Base-by-base conservation (phyloP, 2,888 invertebrate species). In the Shargacucullia verbasci region DNA sequence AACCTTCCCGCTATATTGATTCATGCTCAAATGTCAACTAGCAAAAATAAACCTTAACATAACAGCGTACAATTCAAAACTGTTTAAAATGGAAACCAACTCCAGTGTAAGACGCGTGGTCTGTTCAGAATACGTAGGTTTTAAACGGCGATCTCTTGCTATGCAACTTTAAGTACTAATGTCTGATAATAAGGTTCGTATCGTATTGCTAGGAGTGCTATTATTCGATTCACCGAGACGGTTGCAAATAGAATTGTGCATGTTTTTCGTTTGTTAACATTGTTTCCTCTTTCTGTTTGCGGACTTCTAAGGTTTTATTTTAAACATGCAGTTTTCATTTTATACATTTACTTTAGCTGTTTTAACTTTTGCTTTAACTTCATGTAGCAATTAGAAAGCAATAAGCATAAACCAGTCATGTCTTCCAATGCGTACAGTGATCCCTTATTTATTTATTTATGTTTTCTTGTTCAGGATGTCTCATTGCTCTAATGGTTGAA, bases 1-100 rank as follows among this genome's bases (percentile, higher is more conserved):
- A 82, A 80, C 76, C 74, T 66, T 69, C 73, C 60, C 59, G 62
- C 64, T 67, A 74, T 82, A 84, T 82, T 82, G 82, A 84, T 83
- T 82, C 74, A 64, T 41, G 38, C 25, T 14, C 47, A 39, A 59
- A 49, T 1, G 10, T 7, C 4, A 9, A 25, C 73, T 59, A 46
- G 33, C 45, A n/a, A 64, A 62, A 64, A 38, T 46, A 13, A 34
- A 59, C 66, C 45, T 48, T 71, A 59, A 50, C 9, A 15, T 2
- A 31, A 10, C 0, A 0, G 0, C 0, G 13, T 60, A 62, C 41
- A 47, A 52, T 41, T 37, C 11, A 35, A 47, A 71, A 57, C 57
- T 39, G 56, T 41, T 20, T 53, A 50, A 45, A 54, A 40, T 31
- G 20, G 10, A 35, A 58, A 41, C 8, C 45, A 52, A 66, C 45